phyloP scores from a whole-genome alignment of 2,113 vertebrate species.

The Eublepharis macularius region DNA sequence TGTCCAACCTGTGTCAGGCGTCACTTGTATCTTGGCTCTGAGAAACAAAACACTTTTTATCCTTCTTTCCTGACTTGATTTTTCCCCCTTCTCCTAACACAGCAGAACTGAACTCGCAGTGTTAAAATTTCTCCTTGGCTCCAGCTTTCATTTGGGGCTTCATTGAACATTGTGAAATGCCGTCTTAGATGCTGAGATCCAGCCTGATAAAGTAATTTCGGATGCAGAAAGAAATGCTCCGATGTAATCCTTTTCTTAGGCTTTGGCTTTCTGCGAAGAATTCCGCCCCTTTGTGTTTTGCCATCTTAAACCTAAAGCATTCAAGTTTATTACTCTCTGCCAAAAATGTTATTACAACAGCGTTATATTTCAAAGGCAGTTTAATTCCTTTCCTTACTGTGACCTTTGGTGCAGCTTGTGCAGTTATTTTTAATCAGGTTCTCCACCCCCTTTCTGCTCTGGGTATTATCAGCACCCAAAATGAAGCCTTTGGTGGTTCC shows the following conservation, averaged over 20 bases:
- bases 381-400: slow-evolving; percentile 4
- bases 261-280: background rate
- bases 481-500: background rate
- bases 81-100: no score
- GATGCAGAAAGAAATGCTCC: background rate
- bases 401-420: background rate
- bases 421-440: background rate
- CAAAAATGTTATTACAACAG: slow-evolving; percentile 14
- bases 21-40: no score
- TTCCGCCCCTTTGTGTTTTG: background rate
- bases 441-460: background rate
- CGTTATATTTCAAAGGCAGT: slow-evolving; percentile 6
- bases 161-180: no score
- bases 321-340: background rate
- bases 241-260: background rate
- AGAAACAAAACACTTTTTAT: no score
- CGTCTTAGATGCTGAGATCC: background rate
- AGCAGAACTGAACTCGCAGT: no score
- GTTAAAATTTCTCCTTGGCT: no score
- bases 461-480: background rate
- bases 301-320: slow-evolving; percentile 2
- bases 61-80: no score
- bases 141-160: no score
- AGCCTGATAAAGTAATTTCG: background rate
- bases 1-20: no score